These are phyloP conservation scores for Montipora efflorescens DNA, from an alignment of 64 coral and sea anemone genomes.

Conservation along the genomic window DNA sequence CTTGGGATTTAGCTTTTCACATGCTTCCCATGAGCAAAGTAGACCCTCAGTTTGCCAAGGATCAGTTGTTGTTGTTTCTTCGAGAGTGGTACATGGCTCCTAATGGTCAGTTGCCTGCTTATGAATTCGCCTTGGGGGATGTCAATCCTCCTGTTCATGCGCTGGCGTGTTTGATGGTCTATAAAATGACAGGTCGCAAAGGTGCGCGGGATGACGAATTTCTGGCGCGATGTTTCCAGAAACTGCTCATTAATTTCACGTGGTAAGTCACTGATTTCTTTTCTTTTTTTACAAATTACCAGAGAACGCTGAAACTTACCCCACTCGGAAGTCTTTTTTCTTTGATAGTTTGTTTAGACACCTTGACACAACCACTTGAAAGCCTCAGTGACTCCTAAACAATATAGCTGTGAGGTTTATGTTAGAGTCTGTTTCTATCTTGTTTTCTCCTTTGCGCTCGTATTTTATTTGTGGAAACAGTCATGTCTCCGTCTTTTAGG, in stretches of 20 bases:
- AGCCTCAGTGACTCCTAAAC: no score
- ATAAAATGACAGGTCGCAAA: slow-evolving; percentile 88
- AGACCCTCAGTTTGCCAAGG: slow-evolving; percentile 93
- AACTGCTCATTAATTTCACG: slow-evolving; percentile 94
- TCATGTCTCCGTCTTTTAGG: no score
- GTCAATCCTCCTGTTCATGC: slow-evolving; percentile 97
- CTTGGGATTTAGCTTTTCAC: slow-evolving; percentile 98
- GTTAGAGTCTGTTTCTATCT: no score
- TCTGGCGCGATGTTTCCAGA: slow-evolving; percentile 94
- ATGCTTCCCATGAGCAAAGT: slow-evolving; percentile 95
- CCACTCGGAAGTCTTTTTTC: no score
- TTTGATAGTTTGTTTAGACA: no score
- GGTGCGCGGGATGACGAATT: slow-evolving; percentile 78
- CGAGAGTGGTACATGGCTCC: slow-evolving; percentile 95
- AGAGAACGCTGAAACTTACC: background rate
- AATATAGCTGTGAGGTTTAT: no score
- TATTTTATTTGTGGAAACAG: no score
- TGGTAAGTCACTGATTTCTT: slow-evolving; percentile 65
- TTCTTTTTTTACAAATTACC: background rate
- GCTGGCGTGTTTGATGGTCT: slow-evolving; percentile 86
- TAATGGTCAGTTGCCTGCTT: slow-evolving; percentile 93
- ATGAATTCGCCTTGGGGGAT: slow-evolving; percentile 96
- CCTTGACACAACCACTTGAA: no score
- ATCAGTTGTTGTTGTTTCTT: slow-evolving; percentile 87
- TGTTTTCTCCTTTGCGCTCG: no score